Evolutionary conservation across 2,797 vertebrate species (phyloP).

Genomic region (Chrosomus eos): DNA sequence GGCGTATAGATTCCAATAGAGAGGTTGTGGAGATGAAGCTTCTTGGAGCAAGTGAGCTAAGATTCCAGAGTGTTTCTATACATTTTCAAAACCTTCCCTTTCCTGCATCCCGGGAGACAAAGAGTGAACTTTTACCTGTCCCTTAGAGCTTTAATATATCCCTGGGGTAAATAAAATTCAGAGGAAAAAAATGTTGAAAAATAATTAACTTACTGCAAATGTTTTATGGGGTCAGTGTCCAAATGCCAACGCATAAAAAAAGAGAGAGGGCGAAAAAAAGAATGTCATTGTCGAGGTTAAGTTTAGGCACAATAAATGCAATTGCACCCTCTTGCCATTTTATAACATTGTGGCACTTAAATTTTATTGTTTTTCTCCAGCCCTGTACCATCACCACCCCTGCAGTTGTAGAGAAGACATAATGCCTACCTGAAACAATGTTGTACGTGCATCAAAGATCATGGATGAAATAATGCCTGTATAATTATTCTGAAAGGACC

Average conservation of each 20-base stretch:
- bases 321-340: slow-evolving; percentile 66
- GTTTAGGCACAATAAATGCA: slow-evolving; percentile 63
- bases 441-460: slow-evolving; percentile 18
- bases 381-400: slow-evolving; percentile 57
- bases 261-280: slow-evolving; percentile 39
- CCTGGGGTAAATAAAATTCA: slow-evolving; percentile 19
- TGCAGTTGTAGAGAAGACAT: background rate
- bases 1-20: background rate
- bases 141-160: slow-evolving; percentile 64
- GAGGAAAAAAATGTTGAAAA: slow-evolving; percentile 51
- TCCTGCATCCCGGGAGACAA: slow-evolving; percentile 38
- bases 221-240: slow-evolving; percentile 79
- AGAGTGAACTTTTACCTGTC: background rate
- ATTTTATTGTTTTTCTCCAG: slow-evolving; percentile 72
- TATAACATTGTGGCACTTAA: slow-evolving; percentile 67
- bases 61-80: background rate
- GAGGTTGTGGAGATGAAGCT: background rate
- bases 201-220: slow-evolving; percentile 72
- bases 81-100: slow-evolving; percentile 9
- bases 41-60: background rate
- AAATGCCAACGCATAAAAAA: slow-evolving; percentile 55
- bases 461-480: slow-evolving; percentile 35
- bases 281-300: slow-evolving; percentile 55
- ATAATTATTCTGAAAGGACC: slow-evolving; percentile 1
- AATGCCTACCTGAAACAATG: slow-evolving; percentile 5